phyloP scores from a whole-genome alignment of 30 jellyfish, hydroid and myxozoan species.

The Morbakka virulenta region DNA sequence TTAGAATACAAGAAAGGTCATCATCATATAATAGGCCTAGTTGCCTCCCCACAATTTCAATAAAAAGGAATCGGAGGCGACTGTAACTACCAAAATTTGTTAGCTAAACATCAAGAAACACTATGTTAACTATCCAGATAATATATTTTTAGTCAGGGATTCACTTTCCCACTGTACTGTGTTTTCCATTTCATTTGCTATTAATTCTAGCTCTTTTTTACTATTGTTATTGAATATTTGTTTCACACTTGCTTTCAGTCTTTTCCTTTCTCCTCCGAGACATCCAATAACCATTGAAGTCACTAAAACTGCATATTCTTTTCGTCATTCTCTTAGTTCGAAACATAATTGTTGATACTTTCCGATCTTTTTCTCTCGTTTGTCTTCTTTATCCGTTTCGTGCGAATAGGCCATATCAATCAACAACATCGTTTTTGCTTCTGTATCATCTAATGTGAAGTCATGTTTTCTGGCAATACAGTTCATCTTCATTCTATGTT shows the following conservation, averaged over 20 bases:
- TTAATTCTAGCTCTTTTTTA: too few relatives aligned
- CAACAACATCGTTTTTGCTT: background rate
- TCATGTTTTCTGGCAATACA: background rate
- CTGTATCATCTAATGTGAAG: background rate
- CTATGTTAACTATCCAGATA: background rate
- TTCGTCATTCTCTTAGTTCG: background rate
- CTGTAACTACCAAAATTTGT: background rate
- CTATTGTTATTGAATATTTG: background rate
- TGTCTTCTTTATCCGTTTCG: background rate
- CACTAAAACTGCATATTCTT: background rate
- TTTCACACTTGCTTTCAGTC: background rate
- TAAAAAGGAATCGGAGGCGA: background rate
- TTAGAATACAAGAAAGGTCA: too few relatives aligned
- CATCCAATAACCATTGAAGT: background rate
- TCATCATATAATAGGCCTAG: too few relatives aligned
- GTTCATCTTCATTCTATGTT: background rate
- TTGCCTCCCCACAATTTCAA: too few relatives aligned
- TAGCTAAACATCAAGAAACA: background rate
- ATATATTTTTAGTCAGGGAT: background rate
- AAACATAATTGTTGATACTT: background rate
- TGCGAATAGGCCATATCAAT: background rate
- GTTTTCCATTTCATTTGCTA: background rate
- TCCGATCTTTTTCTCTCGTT: background rate
- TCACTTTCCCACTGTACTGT: background rate
- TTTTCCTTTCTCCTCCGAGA: background rate